Conservation (phyloP, 2,113 vertebrate species). For the Eulacestoma nigropectus region DNA sequence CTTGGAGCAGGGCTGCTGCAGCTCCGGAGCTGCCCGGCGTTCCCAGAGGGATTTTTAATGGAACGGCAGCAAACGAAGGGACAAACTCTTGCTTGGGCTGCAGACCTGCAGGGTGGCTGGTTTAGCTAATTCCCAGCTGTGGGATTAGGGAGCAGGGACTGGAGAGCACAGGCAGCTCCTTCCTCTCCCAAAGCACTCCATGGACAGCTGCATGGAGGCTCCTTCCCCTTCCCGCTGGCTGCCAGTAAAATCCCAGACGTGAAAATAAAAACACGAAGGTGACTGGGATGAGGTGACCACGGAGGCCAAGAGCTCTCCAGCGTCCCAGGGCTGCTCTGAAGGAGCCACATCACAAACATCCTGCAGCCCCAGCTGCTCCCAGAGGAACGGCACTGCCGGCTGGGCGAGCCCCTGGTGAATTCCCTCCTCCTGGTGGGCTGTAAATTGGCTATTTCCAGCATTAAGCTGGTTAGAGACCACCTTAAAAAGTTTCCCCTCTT, state of each 20-base stretch:
- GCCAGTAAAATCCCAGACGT: not conserved
- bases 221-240: not conserved
- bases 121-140: not conserved
- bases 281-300: not conserved
- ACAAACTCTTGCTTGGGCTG: not conserved
- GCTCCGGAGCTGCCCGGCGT: not conserved
- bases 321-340: not conserved
- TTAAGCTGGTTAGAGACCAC: not conserved
- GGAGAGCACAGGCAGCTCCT: not conserved
- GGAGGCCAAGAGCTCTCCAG: not conserved
- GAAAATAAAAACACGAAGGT: not conserved
- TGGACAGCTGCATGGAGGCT: not conserved
- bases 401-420: not conserved
- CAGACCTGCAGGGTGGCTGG: not conserved
- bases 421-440: not conserved
- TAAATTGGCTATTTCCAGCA: not conserved
- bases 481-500: not conserved
- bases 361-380: not conserved
- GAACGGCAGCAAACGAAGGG: rapidly evolving
- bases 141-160: not conserved
- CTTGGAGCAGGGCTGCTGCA: not conserved
- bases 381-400: rapidly evolving
- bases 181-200: not conserved
- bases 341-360: not conserved
- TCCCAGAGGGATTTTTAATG: not conserved